A percentile compares a stretch with the other conserved stretches of the same genome.
phyloP scores from a whole-genome alignment of 2,797 vertebrate genomes.

The Gambelia wislizenii region DNA sequence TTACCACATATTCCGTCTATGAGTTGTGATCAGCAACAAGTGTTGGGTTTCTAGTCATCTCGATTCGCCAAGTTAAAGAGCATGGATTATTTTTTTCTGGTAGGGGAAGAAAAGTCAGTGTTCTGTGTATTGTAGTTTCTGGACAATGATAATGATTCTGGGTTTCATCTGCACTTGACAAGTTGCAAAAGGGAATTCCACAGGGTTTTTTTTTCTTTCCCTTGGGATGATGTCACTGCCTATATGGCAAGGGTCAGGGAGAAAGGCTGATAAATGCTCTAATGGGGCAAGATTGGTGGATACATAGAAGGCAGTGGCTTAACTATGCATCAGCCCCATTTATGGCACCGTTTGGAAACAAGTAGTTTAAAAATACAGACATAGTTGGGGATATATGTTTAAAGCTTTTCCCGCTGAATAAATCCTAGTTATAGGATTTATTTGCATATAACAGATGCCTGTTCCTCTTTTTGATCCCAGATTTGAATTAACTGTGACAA shows the following conservation, averaged over 20 bases:
- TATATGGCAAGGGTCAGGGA: background rate
- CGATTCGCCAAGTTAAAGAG: background rate
- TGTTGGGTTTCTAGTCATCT: background rate
- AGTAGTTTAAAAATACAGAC: background rate
- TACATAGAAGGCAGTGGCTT: no score
- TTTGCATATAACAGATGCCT: background rate
- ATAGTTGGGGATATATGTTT: background rate
- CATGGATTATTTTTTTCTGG: no score
- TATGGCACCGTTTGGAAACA: background rate
- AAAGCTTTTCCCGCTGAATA: background rate
- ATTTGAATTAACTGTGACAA: background rate
- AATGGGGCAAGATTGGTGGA: no score
- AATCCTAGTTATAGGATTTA: background rate
- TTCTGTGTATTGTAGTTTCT: background rate
- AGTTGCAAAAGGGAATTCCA: no score
- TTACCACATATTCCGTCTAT: background rate
- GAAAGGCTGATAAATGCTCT: background rate
- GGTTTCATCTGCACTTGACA: background rate
- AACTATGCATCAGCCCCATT: background rate
- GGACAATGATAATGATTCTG: background rate
- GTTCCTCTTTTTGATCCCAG: background rate
- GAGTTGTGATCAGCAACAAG: background rate
- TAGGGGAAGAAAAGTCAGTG: background rate
- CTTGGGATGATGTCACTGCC: background rate
- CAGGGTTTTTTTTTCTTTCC: no score